phyloP scores from a whole-genome alignment of 1,140 invertebrate genomes.

The Drosophila sturtevanti region DNA sequence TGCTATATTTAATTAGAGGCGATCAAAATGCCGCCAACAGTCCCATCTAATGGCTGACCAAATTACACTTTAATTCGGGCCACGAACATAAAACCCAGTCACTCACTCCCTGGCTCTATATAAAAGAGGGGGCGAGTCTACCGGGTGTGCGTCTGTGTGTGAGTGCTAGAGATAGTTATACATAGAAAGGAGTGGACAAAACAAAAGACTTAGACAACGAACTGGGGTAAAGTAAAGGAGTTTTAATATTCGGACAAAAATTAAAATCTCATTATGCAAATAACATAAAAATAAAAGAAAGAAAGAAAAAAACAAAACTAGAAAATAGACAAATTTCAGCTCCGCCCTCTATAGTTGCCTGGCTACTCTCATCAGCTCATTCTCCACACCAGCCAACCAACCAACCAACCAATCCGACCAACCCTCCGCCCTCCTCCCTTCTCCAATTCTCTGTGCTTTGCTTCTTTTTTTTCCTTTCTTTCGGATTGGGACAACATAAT shows the following conservation, averaged over 20 bases:
- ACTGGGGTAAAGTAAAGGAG: constrained; percentile 33
- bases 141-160: constrained; percentile 46
- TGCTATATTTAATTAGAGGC: constrained; percentile 81
- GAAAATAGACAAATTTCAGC: constrained; percentile 16
- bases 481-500: constrained; percentile 69
- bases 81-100: constrained; percentile 69
- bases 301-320: neutral
- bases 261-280: constrained; percentile 81
- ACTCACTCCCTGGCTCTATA: neutral
- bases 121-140: constrained; percentile 17
- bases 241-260: constrained; percentile 67
- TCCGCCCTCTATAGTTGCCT: neutral
- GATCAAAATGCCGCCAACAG: constrained; percentile 69
- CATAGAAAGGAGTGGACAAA: neutral
- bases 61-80: constrained; percentile 79
- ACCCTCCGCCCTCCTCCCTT: neutral
- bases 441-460: neutral
- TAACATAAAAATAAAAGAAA: constrained; percentile 45
- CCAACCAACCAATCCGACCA: too few species aligned
- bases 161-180: constrained; percentile 22
- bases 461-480: constrained; percentile 27
- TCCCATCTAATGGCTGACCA: constrained; percentile 72
- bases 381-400: neutral
- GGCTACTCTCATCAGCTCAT: neutral
- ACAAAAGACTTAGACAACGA: constrained; percentile 49